These are phyloP conservation scores for Tragelaphus strepsiceros DNA, from an alignment of 2,113 vertebrate species.

Conservation along the genomic window DNA sequence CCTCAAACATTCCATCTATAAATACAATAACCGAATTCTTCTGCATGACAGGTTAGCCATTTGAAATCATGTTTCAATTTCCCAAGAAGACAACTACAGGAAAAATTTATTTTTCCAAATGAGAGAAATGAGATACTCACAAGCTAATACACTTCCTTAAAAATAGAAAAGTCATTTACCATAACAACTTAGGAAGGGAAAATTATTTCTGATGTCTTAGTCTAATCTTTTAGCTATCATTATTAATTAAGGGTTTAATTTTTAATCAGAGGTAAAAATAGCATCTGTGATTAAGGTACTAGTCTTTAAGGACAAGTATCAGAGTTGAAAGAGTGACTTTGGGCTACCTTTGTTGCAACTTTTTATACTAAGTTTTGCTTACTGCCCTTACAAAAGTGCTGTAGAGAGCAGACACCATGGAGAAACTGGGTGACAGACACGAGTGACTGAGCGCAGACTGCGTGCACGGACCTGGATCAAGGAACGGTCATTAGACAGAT, in stretches of 20 bases:
- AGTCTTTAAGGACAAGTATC: not conserved
- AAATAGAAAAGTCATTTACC: not conserved
- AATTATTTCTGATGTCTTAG: not conserved
- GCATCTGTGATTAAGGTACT: not conserved
- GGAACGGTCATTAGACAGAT: not conserved
- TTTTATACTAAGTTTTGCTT: not conserved
- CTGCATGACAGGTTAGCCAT: not conserved
- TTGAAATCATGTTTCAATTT: not conserved
- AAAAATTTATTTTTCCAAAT: not conserved
- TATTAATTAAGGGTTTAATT: not conserved
- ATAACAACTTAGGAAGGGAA: not conserved
- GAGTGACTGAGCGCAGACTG: not conserved
- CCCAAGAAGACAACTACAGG: not conserved
- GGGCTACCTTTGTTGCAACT: not conserved
- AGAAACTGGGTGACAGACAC: not conserved
- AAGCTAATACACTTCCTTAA: not conserved
- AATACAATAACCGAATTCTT: not conserved
- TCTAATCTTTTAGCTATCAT: not conserved
- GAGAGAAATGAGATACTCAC: not conserved
- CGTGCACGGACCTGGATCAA: not conserved
- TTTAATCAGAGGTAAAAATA: conserved; percentile 6
- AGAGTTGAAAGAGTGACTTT: not conserved
- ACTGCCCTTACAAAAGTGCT: not conserved
- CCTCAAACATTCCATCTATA: not conserved
- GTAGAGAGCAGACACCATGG: not conserved